These are phyloP conservation scores for Chlorops oryzae DNA, from an alignment of 1,140 invertebrate genomes.

Conservation along the genomic window DNA sequence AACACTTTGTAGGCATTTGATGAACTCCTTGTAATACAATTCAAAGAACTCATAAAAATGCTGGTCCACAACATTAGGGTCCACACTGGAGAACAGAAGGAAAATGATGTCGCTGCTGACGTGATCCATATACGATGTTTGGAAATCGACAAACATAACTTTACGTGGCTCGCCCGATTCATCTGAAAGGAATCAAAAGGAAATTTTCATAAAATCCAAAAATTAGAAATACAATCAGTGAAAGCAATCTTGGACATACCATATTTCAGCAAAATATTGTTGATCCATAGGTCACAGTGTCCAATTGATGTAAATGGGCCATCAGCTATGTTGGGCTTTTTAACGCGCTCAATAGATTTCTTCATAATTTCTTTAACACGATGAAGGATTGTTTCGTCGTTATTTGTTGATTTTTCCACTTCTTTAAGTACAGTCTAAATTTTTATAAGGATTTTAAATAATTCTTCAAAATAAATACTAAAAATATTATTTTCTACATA, in stretches of 20 bases:
- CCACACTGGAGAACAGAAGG: conserved; percentile 54
- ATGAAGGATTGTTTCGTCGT: conserved; percentile 16
- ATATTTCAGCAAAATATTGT: conserved; percentile 55
- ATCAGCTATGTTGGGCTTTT: conserved; percentile 18
- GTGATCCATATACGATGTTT: conserved; percentile 53
- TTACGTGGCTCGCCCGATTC: conserved; percentile 39
- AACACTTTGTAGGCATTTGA: conserved; percentile 37
- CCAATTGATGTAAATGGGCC: conserved; percentile 50
- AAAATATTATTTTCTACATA: too few species aligned
- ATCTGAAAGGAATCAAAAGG: conserved; percentile 19
- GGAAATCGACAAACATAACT: conserved; percentile 60
- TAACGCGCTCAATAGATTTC: conserved; percentile 18
- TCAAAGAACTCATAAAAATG: conserved; percentile 50
- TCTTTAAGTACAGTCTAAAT: conserved; percentile 10
- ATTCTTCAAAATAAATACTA: too few species aligned
- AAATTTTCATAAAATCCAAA: background rate
- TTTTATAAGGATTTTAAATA: too few species aligned
- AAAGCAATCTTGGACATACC: conserved; percentile 16
- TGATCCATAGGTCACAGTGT: conserved; percentile 60
- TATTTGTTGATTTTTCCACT: conserved; percentile 12
- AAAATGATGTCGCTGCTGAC: conserved; percentile 55
- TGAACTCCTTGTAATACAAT: conserved; percentile 52
- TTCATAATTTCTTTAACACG: conserved; percentile 21
- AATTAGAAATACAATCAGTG: background rate
- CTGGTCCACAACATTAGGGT: conserved; percentile 43